Evolutionary conservation across 1,140 invertebrate genomes (phyloP).

Genomic region (Drosophila obscura): DNA sequence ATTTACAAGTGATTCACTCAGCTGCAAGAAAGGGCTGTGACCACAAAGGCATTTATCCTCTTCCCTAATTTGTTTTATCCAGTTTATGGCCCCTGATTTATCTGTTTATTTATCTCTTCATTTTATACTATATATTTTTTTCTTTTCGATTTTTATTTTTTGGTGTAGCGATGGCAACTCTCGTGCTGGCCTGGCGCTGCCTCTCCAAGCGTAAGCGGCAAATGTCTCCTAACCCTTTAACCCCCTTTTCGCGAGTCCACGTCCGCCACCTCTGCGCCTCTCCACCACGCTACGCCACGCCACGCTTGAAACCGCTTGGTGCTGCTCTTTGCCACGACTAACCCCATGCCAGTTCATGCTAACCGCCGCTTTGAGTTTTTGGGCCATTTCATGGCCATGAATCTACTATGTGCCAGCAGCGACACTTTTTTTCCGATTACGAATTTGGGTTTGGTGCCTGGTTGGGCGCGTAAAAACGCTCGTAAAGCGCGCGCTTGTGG

Average conservation of each 20-base stretch:
- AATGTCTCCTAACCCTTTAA: constrained; percentile 13
- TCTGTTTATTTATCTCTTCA: neutral
- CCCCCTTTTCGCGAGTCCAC: neutral
- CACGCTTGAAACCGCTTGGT: constrained; percentile 22
- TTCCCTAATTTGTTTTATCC: too few relatives aligned
- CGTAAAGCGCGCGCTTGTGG: constrained; percentile 36
- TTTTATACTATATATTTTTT: constrained; percentile 7
- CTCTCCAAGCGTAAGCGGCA: constrained; percentile 65
- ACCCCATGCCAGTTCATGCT: constrained; percentile 21
- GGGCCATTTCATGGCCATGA: constrained; percentile 38
- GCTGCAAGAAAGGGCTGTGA: too few relatives aligned
- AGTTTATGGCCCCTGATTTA: too few relatives aligned
- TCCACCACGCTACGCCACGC: neutral
- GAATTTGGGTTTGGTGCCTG: constrained; percentile 20
- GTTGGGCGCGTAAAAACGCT: constrained; percentile 21
- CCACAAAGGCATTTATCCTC: too few relatives aligned
- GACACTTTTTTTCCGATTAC: constrained; percentile 14
- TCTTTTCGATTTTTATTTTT: constrained; percentile 9
- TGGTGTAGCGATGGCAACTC: constrained; percentile 45
- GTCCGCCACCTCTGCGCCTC: neutral
- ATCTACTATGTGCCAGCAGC: constrained; percentile 13
- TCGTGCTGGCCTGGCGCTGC: constrained; percentile 60
- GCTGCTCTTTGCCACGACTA: constrained; percentile 29
- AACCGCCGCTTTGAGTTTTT: constrained; percentile 22
- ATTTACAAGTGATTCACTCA: too few relatives aligned